These are phyloP conservation scores for Asobara japonica DNA, from an alignment of 1,140 invertebrate genomes.

Conservation along the genomic window DNA sequence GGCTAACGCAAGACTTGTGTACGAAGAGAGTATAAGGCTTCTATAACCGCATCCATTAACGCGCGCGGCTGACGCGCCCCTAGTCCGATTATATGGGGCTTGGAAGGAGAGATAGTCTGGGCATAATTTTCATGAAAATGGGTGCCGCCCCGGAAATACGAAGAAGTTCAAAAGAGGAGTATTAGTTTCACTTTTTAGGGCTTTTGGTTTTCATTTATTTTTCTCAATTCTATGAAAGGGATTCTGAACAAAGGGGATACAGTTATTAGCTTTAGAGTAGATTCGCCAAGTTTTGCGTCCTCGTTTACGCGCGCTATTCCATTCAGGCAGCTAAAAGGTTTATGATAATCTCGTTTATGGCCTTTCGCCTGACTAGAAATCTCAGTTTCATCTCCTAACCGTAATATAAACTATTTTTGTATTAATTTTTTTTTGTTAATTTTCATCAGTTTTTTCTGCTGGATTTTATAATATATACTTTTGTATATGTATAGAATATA, in stretches of 20 bases:
- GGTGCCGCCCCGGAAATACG: not conserved
- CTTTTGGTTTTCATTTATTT: not conserved
- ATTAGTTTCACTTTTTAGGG: slow-evolving; percentile 6
- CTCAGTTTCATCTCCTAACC: slow-evolving; percentile 7
- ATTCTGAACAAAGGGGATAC: not conserved
- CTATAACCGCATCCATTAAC: slow-evolving; percentile 14
- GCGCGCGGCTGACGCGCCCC: not conserved
- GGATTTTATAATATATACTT: slow-evolving; percentile 24
- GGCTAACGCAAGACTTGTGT: not conserved
- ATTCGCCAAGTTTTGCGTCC: slow-evolving; percentile 24
- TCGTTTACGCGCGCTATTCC: slow-evolving; percentile 23
- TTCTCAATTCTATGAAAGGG: not conserved
- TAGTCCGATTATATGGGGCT: not conserved
- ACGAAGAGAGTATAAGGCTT: not conserved
- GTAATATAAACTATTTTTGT: slow-evolving; percentile 23
- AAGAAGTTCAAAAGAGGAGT: slow-evolving; percentile 5
- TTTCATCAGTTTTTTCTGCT: slow-evolving; percentile 29
- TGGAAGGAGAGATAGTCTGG: not conserved
- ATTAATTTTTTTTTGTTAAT: slow-evolving; percentile 25
- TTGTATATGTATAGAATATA: slow-evolving; percentile 28
- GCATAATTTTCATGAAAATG: not conserved
- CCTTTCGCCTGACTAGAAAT: slow-evolving; percentile 16
- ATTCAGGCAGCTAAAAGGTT: slow-evolving; percentile 25
- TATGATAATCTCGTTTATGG: slow-evolving; percentile 9
- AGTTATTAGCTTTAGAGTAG: slow-evolving; percentile 18